Evolutionary conservation across 2,113 vertebrate species (phyloP), one percentile per base, ranked within the genome.

Genomic region (Dipodomys stephensi): DNA sequence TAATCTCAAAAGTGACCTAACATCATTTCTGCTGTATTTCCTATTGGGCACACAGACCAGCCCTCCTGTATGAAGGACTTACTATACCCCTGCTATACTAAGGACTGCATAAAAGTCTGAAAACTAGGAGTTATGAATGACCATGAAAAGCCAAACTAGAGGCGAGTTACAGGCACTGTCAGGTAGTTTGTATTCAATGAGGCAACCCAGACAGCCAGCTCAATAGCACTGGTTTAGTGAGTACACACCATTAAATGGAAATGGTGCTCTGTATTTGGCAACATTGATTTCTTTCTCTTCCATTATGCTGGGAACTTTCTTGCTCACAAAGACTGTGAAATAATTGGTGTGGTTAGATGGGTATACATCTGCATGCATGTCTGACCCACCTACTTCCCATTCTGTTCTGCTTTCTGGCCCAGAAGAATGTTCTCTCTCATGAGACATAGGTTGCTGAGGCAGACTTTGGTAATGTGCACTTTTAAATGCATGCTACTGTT

Each of bases 401-500:
- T 90, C 67, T 90, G 6, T 72, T 94, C 60, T 86, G 65, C 49
- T 73, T 68, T 49, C 35, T 39, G 39, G n/a, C 78, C 68, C 68
- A 92, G 53, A 96, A 94, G 74, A 90, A 46, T 90, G 16, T 83
- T 84, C 53, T 78, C 68, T 85, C 74, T 64, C 35, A 67, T 64
- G 10, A 92, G 73, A 92, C 76, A 80, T 19, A 64, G 72, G 80
- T 77, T 94, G 82, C 35, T 78, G 71, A 94, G 65, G 69, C 35
- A 88, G 83, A 22, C 49, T 74, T 19, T 30, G 88, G 69, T 57
- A 89, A 64, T 74, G 13, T 57, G 53, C 53, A 57, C 74, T 93
- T 93, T 90, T 62, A 85, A 77, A 60, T 78, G n/a, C 4, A 82
- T 30, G 23, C 35, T 72, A 62, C 4, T 76, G 7, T 69, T 78